Conservation (phyloP, 2,113 vertebrate species). For the Pantherophis guttatus region DNA sequence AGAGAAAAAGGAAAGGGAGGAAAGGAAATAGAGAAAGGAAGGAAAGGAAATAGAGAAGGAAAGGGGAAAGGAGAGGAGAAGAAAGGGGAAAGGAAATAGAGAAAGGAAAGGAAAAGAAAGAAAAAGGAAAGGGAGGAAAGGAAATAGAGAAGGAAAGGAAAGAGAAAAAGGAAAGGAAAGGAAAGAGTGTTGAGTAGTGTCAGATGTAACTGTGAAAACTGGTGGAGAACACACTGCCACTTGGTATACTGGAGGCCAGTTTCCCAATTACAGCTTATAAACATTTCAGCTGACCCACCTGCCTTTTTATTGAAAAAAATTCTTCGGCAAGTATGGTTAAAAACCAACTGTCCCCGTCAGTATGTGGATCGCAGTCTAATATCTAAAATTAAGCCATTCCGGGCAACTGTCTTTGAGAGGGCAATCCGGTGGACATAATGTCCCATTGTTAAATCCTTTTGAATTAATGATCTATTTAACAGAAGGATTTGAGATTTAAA, state of each 20-base stretch:
- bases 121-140: not conserved
- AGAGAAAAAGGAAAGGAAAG: not conserved
- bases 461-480: not conserved
- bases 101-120: rapidly evolving
- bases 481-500: not conserved
- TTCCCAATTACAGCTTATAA: not conserved
- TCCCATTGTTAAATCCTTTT: not conserved
- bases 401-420: not conserved
- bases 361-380: not conserved
- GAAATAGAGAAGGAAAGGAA: too few relatives aligned
- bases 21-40: too few relatives aligned
- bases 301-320: not conserved
- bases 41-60: too few relatives aligned
- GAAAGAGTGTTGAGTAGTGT: not conserved
- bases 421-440: not conserved
- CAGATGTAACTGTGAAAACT: not conserved
- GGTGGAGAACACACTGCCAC: not conserved
- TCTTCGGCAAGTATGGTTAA: not conserved
- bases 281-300: not conserved
- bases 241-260: not conserved
- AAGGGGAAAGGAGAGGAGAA: too few relatives aligned
- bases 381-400: not conserved
- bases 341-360: not conserved
- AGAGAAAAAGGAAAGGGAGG: too few relatives aligned
- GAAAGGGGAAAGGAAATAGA: too few relatives aligned